Percentiles rank a stretch among this genome's conserved stretches.
Evolutionary conservation across 2,113 vertebrate species (phyloP).

Genomic region (Psammodynastes pulverulentus): DNA sequence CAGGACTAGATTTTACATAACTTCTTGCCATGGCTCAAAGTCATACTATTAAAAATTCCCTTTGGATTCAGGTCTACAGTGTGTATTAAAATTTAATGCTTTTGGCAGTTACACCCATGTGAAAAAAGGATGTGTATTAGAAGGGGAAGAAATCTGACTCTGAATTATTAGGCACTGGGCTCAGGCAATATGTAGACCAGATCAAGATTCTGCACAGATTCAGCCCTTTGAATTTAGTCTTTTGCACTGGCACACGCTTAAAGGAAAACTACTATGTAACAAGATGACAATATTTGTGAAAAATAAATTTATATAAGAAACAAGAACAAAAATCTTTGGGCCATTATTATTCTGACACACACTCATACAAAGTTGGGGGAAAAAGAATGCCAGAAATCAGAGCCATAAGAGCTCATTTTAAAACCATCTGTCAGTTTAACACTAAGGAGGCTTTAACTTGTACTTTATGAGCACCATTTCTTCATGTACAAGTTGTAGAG

Average conservation of each 20-base stretch:
- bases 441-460: conserved; percentile 31
- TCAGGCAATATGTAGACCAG: conserved; percentile 39
- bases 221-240: conserved; percentile 18
- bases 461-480: conserved; percentile 34
- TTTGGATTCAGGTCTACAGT: conserved; percentile 42
- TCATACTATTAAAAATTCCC: conserved; percentile 63
- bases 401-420: conserved; percentile 31
- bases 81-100: conserved; percentile 38
- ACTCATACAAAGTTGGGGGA: not conserved
- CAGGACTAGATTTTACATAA: conserved; percentile 30
- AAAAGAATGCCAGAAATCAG: conserved; percentile 5
- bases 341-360: conserved; percentile 18
- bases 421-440: conserved; percentile 20
- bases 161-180: conserved; percentile 23
- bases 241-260: conserved; percentile 38
- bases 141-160: conserved; percentile 22
- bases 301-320: not conserved
- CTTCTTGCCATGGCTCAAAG: conserved; percentile 40
- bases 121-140: conserved; percentile 12
- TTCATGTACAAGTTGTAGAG: conserved; percentile 37
- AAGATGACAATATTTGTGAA: conserved; percentile 24
- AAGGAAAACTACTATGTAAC: conserved; percentile 62
- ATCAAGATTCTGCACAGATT: conserved; percentile 40
- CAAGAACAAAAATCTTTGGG: conserved; percentile 19
- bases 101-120: conserved; percentile 32